A percentile compares a stretch with the other conserved stretches of the same genome.
Evolutionary conservation across 2,113 vertebrate species (phyloP).

Genomic region (Solea solea): DNA sequence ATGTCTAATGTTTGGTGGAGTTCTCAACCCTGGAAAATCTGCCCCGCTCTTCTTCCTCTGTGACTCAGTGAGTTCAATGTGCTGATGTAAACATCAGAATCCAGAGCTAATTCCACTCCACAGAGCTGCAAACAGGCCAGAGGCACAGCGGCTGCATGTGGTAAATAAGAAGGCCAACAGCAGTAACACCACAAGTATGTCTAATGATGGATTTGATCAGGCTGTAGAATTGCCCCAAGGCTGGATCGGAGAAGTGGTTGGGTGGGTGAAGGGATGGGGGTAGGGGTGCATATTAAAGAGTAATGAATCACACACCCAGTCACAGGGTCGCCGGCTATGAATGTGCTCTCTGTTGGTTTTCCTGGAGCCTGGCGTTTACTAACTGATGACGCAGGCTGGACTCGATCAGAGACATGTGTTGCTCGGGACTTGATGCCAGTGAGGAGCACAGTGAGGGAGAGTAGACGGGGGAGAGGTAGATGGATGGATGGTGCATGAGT

Average conservation of each 20-base stretch:
- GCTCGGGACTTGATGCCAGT: conserved; percentile 75
- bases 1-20: background rate
- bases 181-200: conserved; percentile 73
- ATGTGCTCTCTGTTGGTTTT: conserved; percentile 86
- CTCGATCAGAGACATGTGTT: conserved; percentile 86
- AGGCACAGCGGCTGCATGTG: conserved; percentile 61
- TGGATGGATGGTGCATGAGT: conserved; percentile 73
- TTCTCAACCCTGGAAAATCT: conserved; percentile 5
- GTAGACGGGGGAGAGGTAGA: conserved; percentile 46
- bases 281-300: conserved; percentile 80
- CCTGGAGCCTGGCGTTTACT: conserved; percentile 84
- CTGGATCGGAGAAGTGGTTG: conserved; percentile 72
- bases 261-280: conserved; percentile 62
- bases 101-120: conserved; percentile 44
- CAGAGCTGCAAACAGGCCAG: conserved; percentile 48
- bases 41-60: conserved; percentile 12
- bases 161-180: conserved; percentile 71
- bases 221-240: conserved; percentile 70
- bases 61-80: conserved; percentile 12
- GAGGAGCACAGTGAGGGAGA: conserved; percentile 65
- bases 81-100: conserved; percentile 44
- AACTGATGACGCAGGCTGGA: conserved; percentile 85
- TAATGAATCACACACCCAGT: conserved; percentile 86
- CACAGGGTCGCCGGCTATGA: conserved; percentile 84
- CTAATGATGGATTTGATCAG: conserved; percentile 78